Percentiles rank a stretch among this genome's conserved stretches.
Evolutionary conservation across 1,140 invertebrate genomes (phyloP).

Genomic region (Cotesia chilonis): DNA sequence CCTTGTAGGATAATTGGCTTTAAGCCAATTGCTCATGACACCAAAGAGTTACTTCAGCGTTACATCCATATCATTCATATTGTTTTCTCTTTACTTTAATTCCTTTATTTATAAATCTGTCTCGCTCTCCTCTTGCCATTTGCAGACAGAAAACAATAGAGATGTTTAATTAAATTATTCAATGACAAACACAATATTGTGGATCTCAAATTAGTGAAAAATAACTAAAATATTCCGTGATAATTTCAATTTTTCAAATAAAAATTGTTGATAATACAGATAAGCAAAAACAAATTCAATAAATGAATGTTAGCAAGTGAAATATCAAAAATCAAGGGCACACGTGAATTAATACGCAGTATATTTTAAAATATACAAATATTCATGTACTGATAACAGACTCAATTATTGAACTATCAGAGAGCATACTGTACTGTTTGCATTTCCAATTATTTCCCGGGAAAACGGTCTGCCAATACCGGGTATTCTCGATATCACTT

Average conservation of each 20-base stretch:
- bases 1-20: slow-evolving; percentile 54
- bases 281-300: too few species aligned
- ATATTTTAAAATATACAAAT: slow-evolving; percentile 34
- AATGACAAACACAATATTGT: too few species aligned
- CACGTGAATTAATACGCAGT: not conserved
- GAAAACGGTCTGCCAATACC: slow-evolving; percentile 65
- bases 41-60: not conserved
- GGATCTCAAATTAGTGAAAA: too few species aligned
- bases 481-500: slow-evolving; percentile 55
- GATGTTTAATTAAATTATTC: too few species aligned
- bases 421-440: slow-evolving; percentile 61
- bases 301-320: too few species aligned
- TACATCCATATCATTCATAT: not conserved
- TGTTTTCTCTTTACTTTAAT: not conserved
- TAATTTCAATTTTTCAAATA: too few species aligned
- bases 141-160: too few species aligned
- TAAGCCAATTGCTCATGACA: slow-evolving; percentile 47
- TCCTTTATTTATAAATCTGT: too few species aligned
- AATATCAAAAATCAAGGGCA: not conserved
- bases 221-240: too few species aligned
- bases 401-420: slow-evolving; percentile 67
- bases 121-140: too few species aligned
- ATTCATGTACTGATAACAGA: slow-evolving; percentile 64
- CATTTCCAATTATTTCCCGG: slow-evolving; percentile 66
- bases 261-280: too few species aligned